These are phyloP conservation scores for Crypturellus undulatus DNA, from an alignment of 2,113 vertebrate genomes.

Conservation along the genomic window DNA sequence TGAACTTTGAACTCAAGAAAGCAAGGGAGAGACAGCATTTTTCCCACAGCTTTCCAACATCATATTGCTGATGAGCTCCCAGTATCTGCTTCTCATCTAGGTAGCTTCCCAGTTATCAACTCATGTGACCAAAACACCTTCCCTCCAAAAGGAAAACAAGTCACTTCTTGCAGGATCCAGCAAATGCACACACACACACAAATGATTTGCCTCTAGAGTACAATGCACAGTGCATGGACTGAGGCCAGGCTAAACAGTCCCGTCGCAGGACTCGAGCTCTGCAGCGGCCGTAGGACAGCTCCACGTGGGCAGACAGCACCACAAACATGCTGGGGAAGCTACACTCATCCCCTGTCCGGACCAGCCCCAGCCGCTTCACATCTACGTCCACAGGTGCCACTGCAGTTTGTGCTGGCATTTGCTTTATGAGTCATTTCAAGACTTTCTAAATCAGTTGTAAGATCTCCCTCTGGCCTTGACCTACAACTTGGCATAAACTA, in stretches of 20 bases:
- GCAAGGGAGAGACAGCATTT: background rate
- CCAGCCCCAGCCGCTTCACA: background rate
- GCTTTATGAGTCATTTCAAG: background rate
- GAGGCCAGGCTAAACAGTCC: background rate
- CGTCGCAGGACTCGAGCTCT: background rate
- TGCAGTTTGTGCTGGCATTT: background rate
- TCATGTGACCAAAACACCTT: background rate
- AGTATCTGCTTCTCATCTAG: background rate
- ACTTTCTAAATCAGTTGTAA: background rate
- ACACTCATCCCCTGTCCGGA: background rate
- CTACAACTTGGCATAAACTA: constrained; percentile 18
- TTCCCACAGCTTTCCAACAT: background rate
- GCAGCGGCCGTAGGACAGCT: background rate
- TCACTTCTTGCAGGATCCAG: background rate
- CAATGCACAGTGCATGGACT: fast-evolving
- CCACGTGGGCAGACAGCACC: background rate
- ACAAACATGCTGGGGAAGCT: background rate
- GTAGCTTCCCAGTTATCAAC: background rate
- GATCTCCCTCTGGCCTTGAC: background rate
- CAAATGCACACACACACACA: background rate
- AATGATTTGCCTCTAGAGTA: background rate
- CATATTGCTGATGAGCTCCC: background rate
- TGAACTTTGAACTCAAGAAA: background rate
- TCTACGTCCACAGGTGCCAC: background rate
- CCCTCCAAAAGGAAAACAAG: background rate